Percentiles rank a stretch among this genome's conserved stretches.
phyloP scores from a whole-genome alignment of 2,888 invertebrate genomes.

The Drosophila nr. medialis region DNA sequence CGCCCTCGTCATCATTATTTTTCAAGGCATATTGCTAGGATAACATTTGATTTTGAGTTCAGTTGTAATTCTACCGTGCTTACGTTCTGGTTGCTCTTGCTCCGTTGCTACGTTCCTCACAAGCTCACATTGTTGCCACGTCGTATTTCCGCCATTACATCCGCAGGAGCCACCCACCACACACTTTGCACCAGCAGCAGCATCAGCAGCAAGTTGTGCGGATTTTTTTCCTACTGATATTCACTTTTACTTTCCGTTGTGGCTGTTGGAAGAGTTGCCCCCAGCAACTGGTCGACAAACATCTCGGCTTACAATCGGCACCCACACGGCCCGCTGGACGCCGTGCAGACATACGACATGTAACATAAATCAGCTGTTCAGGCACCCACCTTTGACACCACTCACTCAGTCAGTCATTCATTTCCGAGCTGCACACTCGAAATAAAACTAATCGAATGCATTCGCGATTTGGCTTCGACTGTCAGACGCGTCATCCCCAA shows the following conservation, averaged over 20 bases:
- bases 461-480: constrained; percentile 80
- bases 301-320: constrained; percentile 55
- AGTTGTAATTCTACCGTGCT: constrained; percentile 85
- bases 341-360: constrained; percentile 45
- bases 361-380: constrained; percentile 35
- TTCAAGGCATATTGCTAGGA: constrained; percentile 85
- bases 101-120: constrained; percentile 83
- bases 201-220: constrained; percentile 16
- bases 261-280: constrained; percentile 61
- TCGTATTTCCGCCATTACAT: constrained; percentile 33
- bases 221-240: constrained; percentile 46
- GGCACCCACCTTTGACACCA: background rate
- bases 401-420: constrained; percentile 20
- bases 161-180: constrained; percentile 26
- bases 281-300: constrained; percentile 64
- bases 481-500: constrained; percentile 74
- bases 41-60: constrained; percentile 85
- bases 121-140: constrained; percentile 68
- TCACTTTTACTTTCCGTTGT: constrained; percentile 79
- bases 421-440: constrained; percentile 42
- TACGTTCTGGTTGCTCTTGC: constrained; percentile 83
- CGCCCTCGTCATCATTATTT: constrained; percentile 74
- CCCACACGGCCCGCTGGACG: constrained; percentile 6
- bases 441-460: constrained; percentile 79
- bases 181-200: constrained; percentile 19